Conservation (phyloP, 2,888 invertebrate species). For the Acanthosepion lycidas region DNA sequence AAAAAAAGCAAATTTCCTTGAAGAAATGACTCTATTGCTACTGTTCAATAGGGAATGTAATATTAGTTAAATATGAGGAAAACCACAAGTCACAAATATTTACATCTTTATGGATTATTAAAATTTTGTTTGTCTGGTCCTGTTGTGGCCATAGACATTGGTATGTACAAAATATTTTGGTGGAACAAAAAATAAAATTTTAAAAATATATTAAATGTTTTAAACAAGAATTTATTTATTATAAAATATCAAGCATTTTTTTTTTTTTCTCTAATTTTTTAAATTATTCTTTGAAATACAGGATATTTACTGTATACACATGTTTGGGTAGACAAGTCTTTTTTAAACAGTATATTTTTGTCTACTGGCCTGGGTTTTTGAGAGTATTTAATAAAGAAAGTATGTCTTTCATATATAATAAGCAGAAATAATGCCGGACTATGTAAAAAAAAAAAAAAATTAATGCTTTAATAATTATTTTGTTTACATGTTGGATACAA, state of each 20-base stretch:
- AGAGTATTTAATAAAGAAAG: too few relatives aligned
- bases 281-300: background rate
- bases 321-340: too few relatives aligned
- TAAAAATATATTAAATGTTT: background rate
- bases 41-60: background rate
- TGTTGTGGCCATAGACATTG: background rate
- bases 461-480: too few relatives aligned
- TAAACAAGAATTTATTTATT: background rate
- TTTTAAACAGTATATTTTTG: too few relatives aligned
- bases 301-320: too few relatives aligned
- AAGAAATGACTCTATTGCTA: too few relatives aligned
- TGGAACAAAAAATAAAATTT: conserved; percentile 8
- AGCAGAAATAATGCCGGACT: too few relatives aligned
- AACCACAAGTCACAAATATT: background rate
- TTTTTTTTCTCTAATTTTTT: background rate
- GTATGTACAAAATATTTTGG: background rate
- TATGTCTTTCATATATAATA: too few relatives aligned
- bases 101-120: background rate
- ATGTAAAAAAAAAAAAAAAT: too few relatives aligned
- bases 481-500: too few relatives aligned
- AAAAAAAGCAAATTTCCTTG: too few relatives aligned
- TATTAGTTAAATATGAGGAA: background rate
- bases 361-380: too few relatives aligned
- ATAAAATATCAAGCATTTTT: background rate
- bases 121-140: background rate